Evolutionary conservation across 2,797 vertebrate species (phyloP), one percentile per base, ranked within the genome.

Genomic region (Passerculus sandwichensis): DNA sequence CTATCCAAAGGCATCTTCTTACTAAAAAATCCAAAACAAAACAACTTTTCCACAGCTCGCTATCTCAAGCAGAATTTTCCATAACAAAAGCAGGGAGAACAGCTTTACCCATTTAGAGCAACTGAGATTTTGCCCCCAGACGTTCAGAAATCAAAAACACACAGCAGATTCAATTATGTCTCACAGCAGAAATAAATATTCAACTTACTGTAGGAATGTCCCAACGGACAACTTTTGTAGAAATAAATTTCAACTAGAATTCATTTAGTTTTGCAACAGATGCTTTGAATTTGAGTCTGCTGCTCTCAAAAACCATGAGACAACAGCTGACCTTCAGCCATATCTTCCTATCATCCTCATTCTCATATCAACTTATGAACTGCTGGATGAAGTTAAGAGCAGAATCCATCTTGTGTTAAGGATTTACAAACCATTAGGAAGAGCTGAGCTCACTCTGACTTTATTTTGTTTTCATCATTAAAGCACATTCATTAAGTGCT

Each of bases 181-280:
- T 95, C 65, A 10, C 70, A 95, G 76, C 80, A 94, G 85, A 95
- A 96, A 90, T 64, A 90, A 94, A 93, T 95, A 95, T 84, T 73
- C 85, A 56, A 32, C 47, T 96, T 84, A 91, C 79, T 91, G 54
- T 83, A 93, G 86, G 77, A 94, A 93, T 82, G 76, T 88, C 69
- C 82, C 93, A 61, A 40, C 0, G 12, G 89, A 62, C 61, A 80
- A 74, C 62, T 90, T 93, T 64, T 91, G 51, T 72, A 84, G 87
- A 94, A 91, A 93, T 79, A 88, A 77, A 88, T 95, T 94, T 93
- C 61, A 44, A 34, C 29, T 51, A 84, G 80, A 87, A 96, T 93
- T 90, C 30, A 73, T 86, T 91, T 94, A 53, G 48, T 77, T 94
- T 86, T 88, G 56, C 73, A 97, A 76, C 92, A 95, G 81, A 93